Base-by-base conservation (phyloP, 2,797 vertebrate genomes). In the Paratrypauchen microcephalus region DNA sequence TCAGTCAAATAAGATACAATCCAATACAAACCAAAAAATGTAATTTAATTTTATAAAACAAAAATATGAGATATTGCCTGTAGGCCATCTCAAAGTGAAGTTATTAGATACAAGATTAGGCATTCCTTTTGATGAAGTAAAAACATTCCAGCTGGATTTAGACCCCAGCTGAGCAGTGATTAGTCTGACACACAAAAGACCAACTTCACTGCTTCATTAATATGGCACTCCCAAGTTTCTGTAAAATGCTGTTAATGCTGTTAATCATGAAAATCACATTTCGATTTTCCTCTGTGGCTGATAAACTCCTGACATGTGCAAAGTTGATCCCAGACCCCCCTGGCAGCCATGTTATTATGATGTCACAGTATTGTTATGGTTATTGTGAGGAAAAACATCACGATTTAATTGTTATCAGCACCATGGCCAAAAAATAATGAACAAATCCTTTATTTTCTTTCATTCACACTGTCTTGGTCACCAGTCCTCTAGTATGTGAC, bases 71-170 rank as follows among this genome's bases (percentile, higher is more conserved):
- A 55, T 55, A 1, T 24, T 21, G 50, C 23, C 52, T 13, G 11
- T 18, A 50, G 6, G 16, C 18, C 0, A 28, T 57, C 55, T 57
- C 21, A 55, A 23, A 54, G 21, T 55, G 4, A 54, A 24, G 70
- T 60, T 80, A 74, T 32, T 28, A 69, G 63, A 83, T 69, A 72
- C 58, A 65, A 41, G 4, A 73, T 5, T 9, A 32, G 59, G 52
- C 4, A 70, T 74, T 83, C 70, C 58, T 73, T 79, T 74, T 79
- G 64, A 80, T 79, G 61, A 23, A n/a, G 12, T 18, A 21, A 30
- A 41, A n/a, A 2, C 56, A 9, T 58, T 41, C 48, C 39, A 18
- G 26, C 16, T 8, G 12, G 59, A 69, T 36, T 61, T 61, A n/a
- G n/a, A 39, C 50, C 18, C 24, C 58, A 9, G 12, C 18, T 62